These are phyloP conservation scores for Phyllotis vaccarum DNA, from an alignment of 2,797 vertebrate species.

Conservation along the genomic window DNA sequence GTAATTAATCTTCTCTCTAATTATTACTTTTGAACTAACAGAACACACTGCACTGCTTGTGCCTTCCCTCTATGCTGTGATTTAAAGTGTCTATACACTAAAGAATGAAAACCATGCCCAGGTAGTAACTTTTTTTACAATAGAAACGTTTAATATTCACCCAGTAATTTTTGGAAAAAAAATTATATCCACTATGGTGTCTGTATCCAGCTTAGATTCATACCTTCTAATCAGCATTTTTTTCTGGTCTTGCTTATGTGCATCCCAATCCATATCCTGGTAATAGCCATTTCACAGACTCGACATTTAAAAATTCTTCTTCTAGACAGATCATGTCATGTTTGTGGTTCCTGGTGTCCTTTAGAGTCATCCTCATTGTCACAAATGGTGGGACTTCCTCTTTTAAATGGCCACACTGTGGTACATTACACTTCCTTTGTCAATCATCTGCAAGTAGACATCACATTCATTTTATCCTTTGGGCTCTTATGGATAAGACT, in stretches of 20 bases:
- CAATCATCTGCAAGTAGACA: background rate
- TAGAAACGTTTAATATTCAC: too few species aligned
- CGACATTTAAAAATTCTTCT: background rate
- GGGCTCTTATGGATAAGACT: too few species aligned
- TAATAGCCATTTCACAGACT: background rate
- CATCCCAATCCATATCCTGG: background rate
- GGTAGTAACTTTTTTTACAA: background rate
- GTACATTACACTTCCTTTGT: too few species aligned
- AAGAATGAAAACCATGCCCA: background rate
- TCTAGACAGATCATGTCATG: background rate
- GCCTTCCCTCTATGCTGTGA: background rate
- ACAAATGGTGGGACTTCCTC: background rate
- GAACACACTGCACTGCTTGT: too few species aligned
- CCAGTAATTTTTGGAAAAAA: background rate
- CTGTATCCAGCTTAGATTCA: background rate
- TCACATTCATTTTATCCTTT: background rate
- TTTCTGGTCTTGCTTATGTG: background rate
- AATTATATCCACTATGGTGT: background rate
- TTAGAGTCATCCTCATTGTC: background rate
- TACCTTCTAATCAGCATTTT: background rate
- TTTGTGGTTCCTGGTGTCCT: background rate
- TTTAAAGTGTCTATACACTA: background rate
- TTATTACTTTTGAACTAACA: background rate
- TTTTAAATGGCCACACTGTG: background rate
- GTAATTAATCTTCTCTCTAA: background rate